These are phyloP conservation scores for Diceros bicornis DNA, from an alignment of 2,797 vertebrate genomes.

Conservation along the genomic window DNA sequence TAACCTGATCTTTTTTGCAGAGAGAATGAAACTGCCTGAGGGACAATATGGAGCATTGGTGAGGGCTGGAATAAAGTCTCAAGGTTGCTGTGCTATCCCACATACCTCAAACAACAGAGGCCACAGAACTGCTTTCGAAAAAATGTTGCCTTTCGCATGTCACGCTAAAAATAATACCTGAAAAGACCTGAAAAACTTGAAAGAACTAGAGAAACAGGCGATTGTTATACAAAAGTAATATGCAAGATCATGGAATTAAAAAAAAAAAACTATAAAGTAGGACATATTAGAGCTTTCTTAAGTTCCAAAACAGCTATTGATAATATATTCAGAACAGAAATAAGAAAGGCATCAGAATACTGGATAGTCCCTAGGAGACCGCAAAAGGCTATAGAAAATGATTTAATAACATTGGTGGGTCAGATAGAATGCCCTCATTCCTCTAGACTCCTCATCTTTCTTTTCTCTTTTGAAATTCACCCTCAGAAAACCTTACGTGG, in stretches of 20 bases:
- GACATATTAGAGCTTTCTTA: neutral
- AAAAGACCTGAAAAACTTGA: slow-evolving; percentile 26
- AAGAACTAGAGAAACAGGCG: slow-evolving; percentile 29
- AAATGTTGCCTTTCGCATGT: neutral
- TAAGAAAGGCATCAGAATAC: slow-evolving; percentile 1
- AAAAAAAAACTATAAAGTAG: neutral
- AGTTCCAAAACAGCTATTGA: slow-evolving; percentile 42
- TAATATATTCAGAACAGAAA: slow-evolving; percentile 48
- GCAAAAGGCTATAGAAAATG: neutral
- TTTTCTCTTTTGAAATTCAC: slow-evolving; percentile 39
- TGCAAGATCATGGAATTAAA: neutral
- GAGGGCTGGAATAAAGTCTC: neutral
- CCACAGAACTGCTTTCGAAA: neutral
- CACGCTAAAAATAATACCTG: slow-evolving; percentile 57
- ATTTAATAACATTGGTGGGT: neutral
- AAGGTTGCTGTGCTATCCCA: neutral
- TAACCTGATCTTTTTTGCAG: slow-evolving; percentile 7
- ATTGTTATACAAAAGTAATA: slow-evolving; percentile 38
- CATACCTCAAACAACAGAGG: neutral
- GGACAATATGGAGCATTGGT: neutral
- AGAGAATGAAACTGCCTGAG: neutral
- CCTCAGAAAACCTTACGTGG: slow-evolving; percentile 17
- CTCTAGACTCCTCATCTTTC: neutral
- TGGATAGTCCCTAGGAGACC: neutral
- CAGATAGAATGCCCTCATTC: neutral